Evolutionary conservation across 2,797 vertebrate genomes (phyloP), one percentile per base, ranked within the genome.

Genomic region (Catamblyrhynchus diadema): DNA sequence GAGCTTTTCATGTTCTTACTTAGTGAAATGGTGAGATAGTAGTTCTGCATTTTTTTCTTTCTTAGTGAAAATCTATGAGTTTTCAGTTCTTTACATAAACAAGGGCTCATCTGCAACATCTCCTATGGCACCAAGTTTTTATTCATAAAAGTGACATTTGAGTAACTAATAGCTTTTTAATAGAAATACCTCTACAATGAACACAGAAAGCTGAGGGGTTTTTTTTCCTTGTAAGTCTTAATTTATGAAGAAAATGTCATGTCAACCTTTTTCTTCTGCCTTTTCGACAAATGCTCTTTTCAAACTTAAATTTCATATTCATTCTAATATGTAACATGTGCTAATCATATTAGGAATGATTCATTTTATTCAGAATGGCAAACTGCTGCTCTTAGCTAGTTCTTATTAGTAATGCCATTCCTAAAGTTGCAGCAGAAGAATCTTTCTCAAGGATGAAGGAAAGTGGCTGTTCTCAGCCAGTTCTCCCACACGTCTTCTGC

Each of bases 221-320:
- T 71, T 47, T 93, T 90, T 92, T 82, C 77, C 69, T 87, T 88
- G 73, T 25, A 77, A 96, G 37, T 88, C n/a, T 59, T 81, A 79
- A 69, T 93, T 97, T 95, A 86, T 81, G 35, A 39, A 81, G 95
- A 78, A 95, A 91, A 96, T 85, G 94, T 86, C 85, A 94, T 53
- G 92, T 93, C 93, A 94, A 91, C 42, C 39, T 88, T 97, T 96
- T 95, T 82, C 73, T 87, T 79, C 56, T 94, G 50, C 45, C 61
- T 95, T 96, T 94, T 88, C 16, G 0, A 95, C 67, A 95, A 94
- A 88, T 91, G 91, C 71, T 94, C 83, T 95, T 97, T 97, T 95
- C 94, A 96, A 86, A 93, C 69, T 64, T 69, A 70, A 39, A 88
- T 80, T 86, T 88, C 60, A 61, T 35, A 64, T 92, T 94, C 45